Percentiles rank a stretch among this genome's conserved stretches.
Conservation (phyloP, 1,140 invertebrate genomes). For the Episyrphus balteatus region DNA sequence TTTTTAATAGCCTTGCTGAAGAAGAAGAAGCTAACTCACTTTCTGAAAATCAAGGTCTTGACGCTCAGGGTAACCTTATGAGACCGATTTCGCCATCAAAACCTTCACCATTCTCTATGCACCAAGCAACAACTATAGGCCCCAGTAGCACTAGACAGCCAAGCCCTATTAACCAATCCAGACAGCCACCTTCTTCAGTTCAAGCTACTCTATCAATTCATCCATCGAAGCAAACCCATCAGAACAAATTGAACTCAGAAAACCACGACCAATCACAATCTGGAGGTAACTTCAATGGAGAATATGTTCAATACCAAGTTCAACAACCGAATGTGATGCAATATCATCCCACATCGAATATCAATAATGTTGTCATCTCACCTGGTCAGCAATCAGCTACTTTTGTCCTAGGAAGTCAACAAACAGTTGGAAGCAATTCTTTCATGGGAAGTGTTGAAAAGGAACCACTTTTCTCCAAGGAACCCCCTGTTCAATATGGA, state of each 20-base stretch:
- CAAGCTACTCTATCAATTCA: constrained; percentile 3
- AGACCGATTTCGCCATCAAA: constrained; percentile 27
- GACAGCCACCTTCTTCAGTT: constrained; percentile 1
- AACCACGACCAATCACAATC: constrained; percentile 11
- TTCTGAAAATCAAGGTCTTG: constrained; percentile 23
- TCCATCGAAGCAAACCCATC: not conserved
- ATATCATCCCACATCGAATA: constrained; percentile 38
- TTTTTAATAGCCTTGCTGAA: constrained; percentile 32
- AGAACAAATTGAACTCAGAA: constrained; percentile 19
- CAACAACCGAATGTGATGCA: constrained; percentile 32
- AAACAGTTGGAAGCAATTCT: constrained; percentile 39
- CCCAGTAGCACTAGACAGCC: not conserved
- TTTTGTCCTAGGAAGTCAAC: constrained; percentile 50
- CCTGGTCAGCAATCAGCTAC: constrained; percentile 51
- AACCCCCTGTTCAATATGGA: constrained; percentile 25
- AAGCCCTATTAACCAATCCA: not conserved
- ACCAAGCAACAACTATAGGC: not conserved
- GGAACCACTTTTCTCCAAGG: constrained; percentile 18
- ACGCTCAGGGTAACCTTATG: constrained; percentile 30
- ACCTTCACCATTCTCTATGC: constrained; percentile 31
- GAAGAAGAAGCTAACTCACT: constrained; percentile 26
- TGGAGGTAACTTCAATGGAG: constrained; percentile 17
- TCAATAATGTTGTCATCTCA: constrained; percentile 50
- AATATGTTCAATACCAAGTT: constrained; percentile 33
- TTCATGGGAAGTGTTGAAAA: constrained; percentile 16